Evolutionary conservation across 2,888 invertebrate species (phyloP).

Genomic region (Dendrolimus houi): DNA sequence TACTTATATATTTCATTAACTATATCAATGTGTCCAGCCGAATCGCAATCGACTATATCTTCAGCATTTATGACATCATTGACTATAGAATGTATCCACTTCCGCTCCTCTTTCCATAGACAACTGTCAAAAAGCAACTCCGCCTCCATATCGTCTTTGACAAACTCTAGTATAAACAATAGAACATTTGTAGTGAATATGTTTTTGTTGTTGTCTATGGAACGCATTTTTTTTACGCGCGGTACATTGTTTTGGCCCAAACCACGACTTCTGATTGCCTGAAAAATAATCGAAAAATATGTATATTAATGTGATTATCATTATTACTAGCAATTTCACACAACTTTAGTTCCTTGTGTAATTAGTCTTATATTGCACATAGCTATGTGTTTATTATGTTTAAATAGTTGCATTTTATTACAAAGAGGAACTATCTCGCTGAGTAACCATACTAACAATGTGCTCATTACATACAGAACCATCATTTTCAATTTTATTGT

Average conservation of each 20-base stretch:
- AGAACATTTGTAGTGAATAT: slow-evolving; percentile 30
- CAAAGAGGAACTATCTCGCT: no score
- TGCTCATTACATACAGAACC: no score
- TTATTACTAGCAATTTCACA: no score
- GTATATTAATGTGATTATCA: neutral
- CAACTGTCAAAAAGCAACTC: slow-evolving; percentile 33
- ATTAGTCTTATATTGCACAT: no score
- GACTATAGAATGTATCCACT: slow-evolving; percentile 24
- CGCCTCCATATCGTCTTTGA: slow-evolving; percentile 32
- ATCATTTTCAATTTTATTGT: no score
- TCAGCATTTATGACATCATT: slow-evolving; percentile 16
- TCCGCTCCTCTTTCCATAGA: slow-evolving; percentile 26
- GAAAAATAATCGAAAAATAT: slow-evolving; percentile 3
- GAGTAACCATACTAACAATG: no score
- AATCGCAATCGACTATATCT: slow-evolving; percentile 11
- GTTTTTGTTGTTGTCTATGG: neutral
- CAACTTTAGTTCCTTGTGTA: no score
- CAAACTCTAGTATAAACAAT: slow-evolving; percentile 34
- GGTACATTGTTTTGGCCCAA: slow-evolving; percentile 18
- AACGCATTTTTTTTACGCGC: neutral
- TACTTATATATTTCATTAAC: slow-evolving; percentile 23
- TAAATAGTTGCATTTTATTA: no score
- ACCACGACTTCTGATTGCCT: slow-evolving; percentile 24
- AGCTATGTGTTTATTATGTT: no score
- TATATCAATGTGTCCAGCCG: slow-evolving; percentile 17